phyloP scores from a whole-genome alignment of 2,113 vertebrate species.

The Ellobius talpinus region DNA sequence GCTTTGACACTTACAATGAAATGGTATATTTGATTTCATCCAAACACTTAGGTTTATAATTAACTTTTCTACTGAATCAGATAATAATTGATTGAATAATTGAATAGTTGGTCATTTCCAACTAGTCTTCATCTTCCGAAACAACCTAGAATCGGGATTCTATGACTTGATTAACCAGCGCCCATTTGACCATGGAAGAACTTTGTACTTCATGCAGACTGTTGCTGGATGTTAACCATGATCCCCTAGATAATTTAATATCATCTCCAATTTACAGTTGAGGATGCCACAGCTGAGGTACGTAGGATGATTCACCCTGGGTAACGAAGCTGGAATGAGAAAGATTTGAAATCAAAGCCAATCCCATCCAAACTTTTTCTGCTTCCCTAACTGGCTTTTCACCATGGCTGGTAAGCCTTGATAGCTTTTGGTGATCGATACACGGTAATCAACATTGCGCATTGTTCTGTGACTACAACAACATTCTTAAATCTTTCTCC shows the following conservation, averaged over 20 bases:
- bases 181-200: neutral
- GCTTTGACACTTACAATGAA: constrained; percentile 45
- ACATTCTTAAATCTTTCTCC: neutral
- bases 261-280: neutral
- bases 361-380: neutral
- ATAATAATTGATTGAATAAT: no score
- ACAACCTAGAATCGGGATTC: neutral
- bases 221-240: neutral
- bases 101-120: constrained; percentile 45
- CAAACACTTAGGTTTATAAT: constrained; percentile 11
- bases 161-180: neutral
- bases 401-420: neutral
- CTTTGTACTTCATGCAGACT: neutral
- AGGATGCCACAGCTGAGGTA: neutral
- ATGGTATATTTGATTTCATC: constrained; percentile 50
- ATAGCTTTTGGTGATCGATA: constrained; percentile 18
- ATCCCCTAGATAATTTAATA: neutral
- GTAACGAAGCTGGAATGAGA: neutral
- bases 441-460: neutral
- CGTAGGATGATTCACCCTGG: neutral
- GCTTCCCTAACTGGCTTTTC: neutral
- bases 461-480: neutral
- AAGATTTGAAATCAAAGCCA: constrained; percentile 32
- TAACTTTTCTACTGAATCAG: constrained; percentile 18
- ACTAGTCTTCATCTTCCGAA: neutral